Evolutionary conservation across 2,113 vertebrate species (phyloP).

Genomic region (Amphiprion percula): DNA sequence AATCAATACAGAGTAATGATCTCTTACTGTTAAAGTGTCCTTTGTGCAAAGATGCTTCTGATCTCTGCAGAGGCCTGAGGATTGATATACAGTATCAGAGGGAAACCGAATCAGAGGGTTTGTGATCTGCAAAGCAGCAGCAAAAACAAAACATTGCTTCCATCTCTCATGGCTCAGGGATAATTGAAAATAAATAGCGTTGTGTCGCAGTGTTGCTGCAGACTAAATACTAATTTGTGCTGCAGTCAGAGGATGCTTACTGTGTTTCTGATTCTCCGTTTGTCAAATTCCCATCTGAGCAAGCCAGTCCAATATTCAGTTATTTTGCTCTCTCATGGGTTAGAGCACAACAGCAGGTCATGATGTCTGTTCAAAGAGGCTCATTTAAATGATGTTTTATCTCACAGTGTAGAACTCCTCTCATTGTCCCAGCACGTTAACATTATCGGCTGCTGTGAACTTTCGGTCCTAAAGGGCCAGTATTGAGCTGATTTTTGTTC

Average conservation of each 20-base stretch:
- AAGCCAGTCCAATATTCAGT: slow-evolving; percentile 11
- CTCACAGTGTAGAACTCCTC: background rate
- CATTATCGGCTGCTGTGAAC: background rate
- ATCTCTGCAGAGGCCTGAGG: slow-evolving; percentile 41
- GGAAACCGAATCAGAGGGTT: slow-evolving; percentile 57
- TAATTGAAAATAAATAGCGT: slow-evolving; percentile 84
- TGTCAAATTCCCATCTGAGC: slow-evolving; percentile 18
- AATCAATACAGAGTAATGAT: slow-evolving; percentile 31
- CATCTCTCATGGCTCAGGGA: slow-evolving; percentile 67
- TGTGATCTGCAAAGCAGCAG: slow-evolving; percentile 60
- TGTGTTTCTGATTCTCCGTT: slow-evolving; percentile 35
- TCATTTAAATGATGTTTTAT: slow-evolving; percentile 38
- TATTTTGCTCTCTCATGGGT: slow-evolving; percentile 10
- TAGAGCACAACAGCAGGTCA: slow-evolving; percentile 14
- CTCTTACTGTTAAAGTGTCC: slow-evolving; percentile 28
- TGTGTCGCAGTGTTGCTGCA: slow-evolving; percentile 81
- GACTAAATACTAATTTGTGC: slow-evolving; percentile 82
- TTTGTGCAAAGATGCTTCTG: slow-evolving; percentile 49
- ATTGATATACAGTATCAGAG: slow-evolving; percentile 58
- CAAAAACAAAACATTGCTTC: slow-evolving; percentile 70
- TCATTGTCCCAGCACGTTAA: slow-evolving; percentile 12
- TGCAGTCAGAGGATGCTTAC: slow-evolving; percentile 56
- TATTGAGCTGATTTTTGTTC: background rate
- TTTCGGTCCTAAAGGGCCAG: background rate
- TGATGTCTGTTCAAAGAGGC: slow-evolving; percentile 26